Base-by-base conservation (phyloP, 2,797 vertebrate genomes). In the Chiroxiphia lanceolata region DNA sequence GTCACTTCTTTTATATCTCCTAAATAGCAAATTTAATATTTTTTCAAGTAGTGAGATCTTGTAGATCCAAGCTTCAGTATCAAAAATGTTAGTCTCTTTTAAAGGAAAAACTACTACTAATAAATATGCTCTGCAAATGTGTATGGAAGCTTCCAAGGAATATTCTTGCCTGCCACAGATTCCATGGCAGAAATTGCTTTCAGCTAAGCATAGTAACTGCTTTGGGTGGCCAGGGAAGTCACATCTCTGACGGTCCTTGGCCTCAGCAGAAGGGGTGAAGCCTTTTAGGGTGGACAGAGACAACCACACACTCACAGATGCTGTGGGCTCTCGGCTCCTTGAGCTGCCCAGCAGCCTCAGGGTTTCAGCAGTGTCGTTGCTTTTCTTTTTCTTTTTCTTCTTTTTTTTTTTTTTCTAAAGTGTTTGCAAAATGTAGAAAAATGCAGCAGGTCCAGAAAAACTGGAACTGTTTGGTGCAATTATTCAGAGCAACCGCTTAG, bases 381-480 rank as follows among this genome's bases (percentile, higher is more conserved):
- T 64, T 68, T 79, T 14, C 11, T 31, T 77, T 54, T 44, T 6
- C 5, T 17, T 25, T 33, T n/a, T 14, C 38, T 12, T 27, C 34
- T 45, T 51, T 51, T 42, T 63, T 26, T 44, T 68, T 74, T 51
- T 76, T 60, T 47, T 1, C n/a, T 38, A 38, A 92, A 96, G 93
- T 96, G 85, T 95, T 97, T 97, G 96, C 94, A 95, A 95, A 96
- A 95, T 60, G 85, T 63, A 80, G 74, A 97, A 97, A 98, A 98
- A 98, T 97, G 98, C 86, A 95, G 98, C 89, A 87, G 91, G 97
- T 98, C 98, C 96, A 97, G 98, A 98, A 98, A 98, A 97, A 98
- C 98, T 96, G 97, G 98, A 97, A 92, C 42, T 51, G 78, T 95
- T 96, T 57, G 38, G 61, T 88, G 92, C 87, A 95, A 91, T 96